These are phyloP conservation scores for Knipowitschia caucasica DNA, from an alignment of 2,797 vertebrate genomes.

Conservation along the genomic window DNA sequence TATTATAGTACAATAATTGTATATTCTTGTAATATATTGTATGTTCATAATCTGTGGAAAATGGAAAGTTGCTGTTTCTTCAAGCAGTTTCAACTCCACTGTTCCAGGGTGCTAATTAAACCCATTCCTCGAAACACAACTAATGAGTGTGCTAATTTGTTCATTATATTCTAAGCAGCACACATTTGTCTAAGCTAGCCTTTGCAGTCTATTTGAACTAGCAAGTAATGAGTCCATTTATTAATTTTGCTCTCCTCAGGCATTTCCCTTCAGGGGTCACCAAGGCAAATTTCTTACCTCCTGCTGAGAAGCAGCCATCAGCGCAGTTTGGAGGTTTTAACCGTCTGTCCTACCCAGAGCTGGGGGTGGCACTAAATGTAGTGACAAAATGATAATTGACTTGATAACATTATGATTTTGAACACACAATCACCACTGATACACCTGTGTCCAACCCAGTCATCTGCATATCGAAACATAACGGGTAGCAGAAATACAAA, in stretches of 20 bases:
- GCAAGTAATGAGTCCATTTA: constrained; percentile 6
- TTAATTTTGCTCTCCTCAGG: not conserved
- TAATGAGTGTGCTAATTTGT: constrained; percentile 6
- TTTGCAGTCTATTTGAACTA: constrained; percentile 6
- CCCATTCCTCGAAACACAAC: constrained; percentile 1
- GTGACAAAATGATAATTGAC: too few relatives aligned
- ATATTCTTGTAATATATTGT: not conserved
- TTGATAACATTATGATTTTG: too few relatives aligned
- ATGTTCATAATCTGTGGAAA: not conserved
- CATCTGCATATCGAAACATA: too few relatives aligned
- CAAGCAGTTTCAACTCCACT: not conserved
- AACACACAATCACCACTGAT: too few relatives aligned
- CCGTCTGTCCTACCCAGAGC: not conserved
- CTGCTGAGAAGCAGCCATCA: not conserved
- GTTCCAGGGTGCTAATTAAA: not conserved
- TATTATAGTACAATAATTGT: not conserved
- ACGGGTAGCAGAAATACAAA: too few relatives aligned
- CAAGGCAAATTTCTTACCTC: not conserved
- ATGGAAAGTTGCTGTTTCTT: constrained; percentile 1
- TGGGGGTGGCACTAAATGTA: not conserved
- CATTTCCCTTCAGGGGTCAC: not conserved
- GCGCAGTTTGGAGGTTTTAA: not conserved
- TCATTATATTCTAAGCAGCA: constrained; percentile 10
- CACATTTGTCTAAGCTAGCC: constrained; percentile 10
- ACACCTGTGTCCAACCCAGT: too few relatives aligned